Conservation (phyloP, 2,797 vertebrate genomes). For the Cuniculus paca region DNA sequence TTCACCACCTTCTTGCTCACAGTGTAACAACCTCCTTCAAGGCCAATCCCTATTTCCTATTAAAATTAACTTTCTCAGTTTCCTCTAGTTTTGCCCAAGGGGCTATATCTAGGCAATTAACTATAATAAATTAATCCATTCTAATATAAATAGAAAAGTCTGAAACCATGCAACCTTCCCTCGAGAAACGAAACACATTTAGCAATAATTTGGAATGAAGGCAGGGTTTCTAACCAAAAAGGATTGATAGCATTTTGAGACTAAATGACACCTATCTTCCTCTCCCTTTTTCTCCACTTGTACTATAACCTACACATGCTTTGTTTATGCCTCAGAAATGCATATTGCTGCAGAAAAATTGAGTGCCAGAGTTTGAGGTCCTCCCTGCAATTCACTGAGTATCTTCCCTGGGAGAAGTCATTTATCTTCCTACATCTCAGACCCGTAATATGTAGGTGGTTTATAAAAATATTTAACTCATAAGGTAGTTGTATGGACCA, state of each 20-base stretch:
- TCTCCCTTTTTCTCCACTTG: background rate
- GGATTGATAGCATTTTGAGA: background rate
- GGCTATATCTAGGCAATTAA: constrained; percentile 8
- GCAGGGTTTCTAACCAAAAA: constrained; percentile 18
- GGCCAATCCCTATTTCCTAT: constrained; percentile 74
- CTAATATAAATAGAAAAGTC: constrained; percentile 28
- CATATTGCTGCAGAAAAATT: background rate
- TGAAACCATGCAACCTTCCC: background rate
- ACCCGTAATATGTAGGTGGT: background rate
- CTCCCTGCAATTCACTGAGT: background rate
- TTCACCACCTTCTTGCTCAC: background rate
- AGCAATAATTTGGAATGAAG: constrained; percentile 32
- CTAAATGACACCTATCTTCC: background rate
- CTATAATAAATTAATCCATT: constrained; percentile 25
- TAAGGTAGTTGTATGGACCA: background rate
- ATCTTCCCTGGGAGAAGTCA: background rate
- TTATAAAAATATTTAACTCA: constrained; percentile 48
- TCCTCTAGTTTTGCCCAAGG: constrained; percentile 14
- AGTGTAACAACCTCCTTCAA: constrained; percentile 23
- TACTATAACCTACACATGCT: background rate
- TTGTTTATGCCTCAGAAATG: background rate
- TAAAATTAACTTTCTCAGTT: constrained; percentile 54
- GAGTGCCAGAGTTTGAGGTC: background rate
- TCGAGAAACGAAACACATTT: constrained; percentile 16
- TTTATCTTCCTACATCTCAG: background rate